These are phyloP conservation scores for Unio pictorum DNA, from an alignment of 2,888 invertebrate genomes.

Conservation along the genomic window DNA sequence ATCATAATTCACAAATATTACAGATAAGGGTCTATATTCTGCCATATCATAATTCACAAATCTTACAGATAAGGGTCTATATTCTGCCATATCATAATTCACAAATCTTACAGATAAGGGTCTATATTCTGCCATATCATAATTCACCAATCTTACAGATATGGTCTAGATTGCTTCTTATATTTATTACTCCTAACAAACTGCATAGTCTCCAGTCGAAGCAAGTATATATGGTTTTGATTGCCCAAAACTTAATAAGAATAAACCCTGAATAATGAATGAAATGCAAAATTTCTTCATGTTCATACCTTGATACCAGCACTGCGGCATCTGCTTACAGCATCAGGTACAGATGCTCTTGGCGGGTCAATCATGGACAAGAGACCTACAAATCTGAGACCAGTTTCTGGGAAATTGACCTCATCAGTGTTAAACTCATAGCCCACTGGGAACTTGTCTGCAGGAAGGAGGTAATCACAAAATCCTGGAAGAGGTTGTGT, in stretches of 20 bases:
- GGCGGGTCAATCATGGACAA: slow-evolving; percentile 99
- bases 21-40: too few relatives aligned
- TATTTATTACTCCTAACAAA: too few relatives aligned
- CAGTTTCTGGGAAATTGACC: slow-evolving; percentile 85
- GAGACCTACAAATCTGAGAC: slow-evolving; percentile 90
- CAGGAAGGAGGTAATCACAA: slow-evolving; percentile 92
- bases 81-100: too few relatives aligned
- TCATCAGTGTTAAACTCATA: slow-evolving; percentile 85
- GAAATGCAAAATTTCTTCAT: neutral
- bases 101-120: too few relatives aligned
- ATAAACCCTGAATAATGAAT: neutral
- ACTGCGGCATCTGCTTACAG: slow-evolving; percentile 95
- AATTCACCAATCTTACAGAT: too few relatives aligned
- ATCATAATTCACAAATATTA: too few relatives aligned
- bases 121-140: too few relatives aligned
- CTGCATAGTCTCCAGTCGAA: too few relatives aligned
- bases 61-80: too few relatives aligned
- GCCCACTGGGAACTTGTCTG: slow-evolving; percentile 91
- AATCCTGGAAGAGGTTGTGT: slow-evolving; percentile 76
- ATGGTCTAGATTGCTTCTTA: too few relatives aligned
- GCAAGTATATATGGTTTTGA: too few relatives aligned
- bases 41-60: too few relatives aligned
- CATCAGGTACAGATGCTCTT: slow-evolving; percentile 96
- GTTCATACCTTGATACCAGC: slow-evolving; percentile 86
- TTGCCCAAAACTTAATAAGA: neutral